Evolutionary conservation across 2,113 vertebrate genomes (phyloP), one percentile per base, ranked within the genome.

Genomic region (Cyanoliseus patagonus): DNA sequence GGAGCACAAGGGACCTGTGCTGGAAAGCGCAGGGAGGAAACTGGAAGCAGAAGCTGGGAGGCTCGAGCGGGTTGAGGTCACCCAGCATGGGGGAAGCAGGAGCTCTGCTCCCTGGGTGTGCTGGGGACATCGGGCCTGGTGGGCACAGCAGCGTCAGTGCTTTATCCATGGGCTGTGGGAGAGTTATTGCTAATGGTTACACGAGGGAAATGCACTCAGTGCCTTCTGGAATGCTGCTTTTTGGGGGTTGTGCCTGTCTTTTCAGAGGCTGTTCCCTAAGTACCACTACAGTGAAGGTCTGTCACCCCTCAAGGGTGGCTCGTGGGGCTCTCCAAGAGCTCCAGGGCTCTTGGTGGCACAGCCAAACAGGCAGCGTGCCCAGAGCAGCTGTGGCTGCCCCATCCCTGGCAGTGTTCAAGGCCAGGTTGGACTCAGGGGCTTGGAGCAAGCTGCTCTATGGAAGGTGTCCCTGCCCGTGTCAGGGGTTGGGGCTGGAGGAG

Each of bases 131-230:
- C 35, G 86, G 24, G 33, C 75, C 42, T 37, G 63, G 20, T 14
- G 31, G n/a, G 85, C 73, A 62, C 41, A 37, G 79, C 51, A 51
- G 61, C 1, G 0, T 24, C 33, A 6, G 27, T 44, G 70, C 7
- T 79, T 82, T 51, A 44, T 42, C 37, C 1, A 0, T 27, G 73
- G 63, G 86, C 70, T 90, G 62, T 8, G 63, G 79, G 73, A 57
- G 86, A 72, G 94, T 68, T 61, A 33, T 18, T 74, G 88, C 31
- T 72, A n/a, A 57, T 59, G 1, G 3, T 57, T 79, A 72, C 1
- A 0, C 2, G 31, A 90, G 28, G 57, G 39, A 67, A 67, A 37
- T 1, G 12, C 7, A 1, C 30, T 76, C 9, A 3, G 41, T 47
- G 46, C 68, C 73, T 88, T 61, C 86, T 85, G 91, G 78, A 85